These are phyloP conservation scores for Heliocidaris tuberculata DNA, from an alignment of 35 echinoderm and acorn worm species.

Conservation along the genomic window DNA sequence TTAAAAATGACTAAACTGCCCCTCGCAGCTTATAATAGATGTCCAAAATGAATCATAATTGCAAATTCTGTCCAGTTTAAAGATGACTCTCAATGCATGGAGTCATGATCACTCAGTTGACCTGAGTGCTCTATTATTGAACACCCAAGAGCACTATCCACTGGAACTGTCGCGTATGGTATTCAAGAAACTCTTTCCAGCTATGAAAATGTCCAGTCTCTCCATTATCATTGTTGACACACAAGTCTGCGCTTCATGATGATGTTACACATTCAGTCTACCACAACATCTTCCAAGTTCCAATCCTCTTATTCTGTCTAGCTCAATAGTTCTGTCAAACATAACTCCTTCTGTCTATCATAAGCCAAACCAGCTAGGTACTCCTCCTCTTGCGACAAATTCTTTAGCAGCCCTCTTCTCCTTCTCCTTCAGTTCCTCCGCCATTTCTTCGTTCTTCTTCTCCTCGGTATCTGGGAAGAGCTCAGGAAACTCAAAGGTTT, in stretches of 20 bases:
- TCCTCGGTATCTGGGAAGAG: slow-evolving; percentile 57
- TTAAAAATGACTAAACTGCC: background rate
- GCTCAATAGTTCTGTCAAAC: background rate
- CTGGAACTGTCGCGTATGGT: background rate
- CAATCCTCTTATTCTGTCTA: background rate
- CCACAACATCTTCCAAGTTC: no score
- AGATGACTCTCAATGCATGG: background rate
- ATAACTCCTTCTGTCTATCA: slow-evolving; percentile 34
- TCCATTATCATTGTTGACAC: no score
- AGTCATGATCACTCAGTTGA: background rate
- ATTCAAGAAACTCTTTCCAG: background rate
- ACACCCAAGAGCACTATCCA: background rate
- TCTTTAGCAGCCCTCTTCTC: slow-evolving; percentile 51
- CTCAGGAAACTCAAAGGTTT: slow-evolving; percentile 89
- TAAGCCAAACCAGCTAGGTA: slow-evolving; percentile 72
- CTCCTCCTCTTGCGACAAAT: slow-evolving; percentile 51
- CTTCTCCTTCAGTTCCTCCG: slow-evolving; percentile 64
- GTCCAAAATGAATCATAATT: background rate
- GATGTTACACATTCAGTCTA: no score
- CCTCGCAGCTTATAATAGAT: background rate
- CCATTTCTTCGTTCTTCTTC: slow-evolving; percentile 58
- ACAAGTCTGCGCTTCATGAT: no score
- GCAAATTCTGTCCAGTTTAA: background rate
- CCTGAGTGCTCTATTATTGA: background rate
- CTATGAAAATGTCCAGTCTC: no score